Conservation (phyloP, 2,888 invertebrate species). For the Synergus itoensis region DNA sequence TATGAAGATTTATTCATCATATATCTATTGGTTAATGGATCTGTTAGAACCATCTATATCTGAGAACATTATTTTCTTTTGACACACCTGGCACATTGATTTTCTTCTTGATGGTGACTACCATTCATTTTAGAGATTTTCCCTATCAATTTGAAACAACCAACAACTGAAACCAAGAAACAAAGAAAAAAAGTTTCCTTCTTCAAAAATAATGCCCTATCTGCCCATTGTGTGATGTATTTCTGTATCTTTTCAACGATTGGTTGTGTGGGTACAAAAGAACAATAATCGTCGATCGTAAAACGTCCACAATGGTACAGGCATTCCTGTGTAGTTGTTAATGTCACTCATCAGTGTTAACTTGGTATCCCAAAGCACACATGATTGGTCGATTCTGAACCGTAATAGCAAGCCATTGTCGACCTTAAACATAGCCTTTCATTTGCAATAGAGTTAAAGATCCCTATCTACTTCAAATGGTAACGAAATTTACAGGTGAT, state of each 20-base stretch:
- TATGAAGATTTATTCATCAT: too few relatives aligned
- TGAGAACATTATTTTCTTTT: too few relatives aligned
- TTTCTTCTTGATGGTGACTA: too few relatives aligned
- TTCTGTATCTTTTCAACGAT: conserved; percentile 11
- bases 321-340: conserved; percentile 14
- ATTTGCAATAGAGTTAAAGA: conserved; percentile 31
- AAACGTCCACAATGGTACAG: conserved; percentile 25
- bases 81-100: too few relatives aligned
- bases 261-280: conserved; percentile 21
- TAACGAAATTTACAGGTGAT: conserved; percentile 10
- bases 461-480: neutral
- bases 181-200: neutral
- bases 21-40: neutral
- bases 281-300: conserved; percentile 37
- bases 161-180: neutral
- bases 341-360: conserved; percentile 35
- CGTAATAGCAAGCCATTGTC: conserved; percentile 17
- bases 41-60: neutral
- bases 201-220: neutral
- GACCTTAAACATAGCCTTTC: conserved; percentile 16
- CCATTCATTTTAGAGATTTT: neutral
- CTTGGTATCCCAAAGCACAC: conserved; percentile 17
- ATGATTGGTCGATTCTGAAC: conserved; percentile 17
- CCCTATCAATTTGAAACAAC: neutral
- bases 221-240: conserved; percentile 11